phyloP scores from a whole-genome alignment of 2,113 vertebrate genomes.

The Cheilinus undulatus region DNA sequence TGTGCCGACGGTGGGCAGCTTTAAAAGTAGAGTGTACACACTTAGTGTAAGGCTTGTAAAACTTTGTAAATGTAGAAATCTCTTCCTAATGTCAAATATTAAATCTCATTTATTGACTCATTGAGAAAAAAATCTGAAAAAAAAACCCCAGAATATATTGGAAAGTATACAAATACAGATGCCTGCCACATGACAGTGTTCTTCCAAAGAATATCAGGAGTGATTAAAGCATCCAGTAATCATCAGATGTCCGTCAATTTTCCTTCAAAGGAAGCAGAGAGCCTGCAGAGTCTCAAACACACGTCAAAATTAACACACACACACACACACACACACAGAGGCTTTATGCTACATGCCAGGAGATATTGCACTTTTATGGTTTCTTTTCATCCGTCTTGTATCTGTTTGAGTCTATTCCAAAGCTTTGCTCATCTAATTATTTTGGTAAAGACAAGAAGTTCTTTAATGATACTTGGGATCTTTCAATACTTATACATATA shows the following conservation, averaged over 20 bases:
- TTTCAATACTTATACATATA: no score
- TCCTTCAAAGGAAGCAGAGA: conserved; percentile 22
- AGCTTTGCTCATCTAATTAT: conserved; percentile 31
- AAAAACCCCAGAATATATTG: background rate
- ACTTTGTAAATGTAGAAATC: conserved; percentile 23
- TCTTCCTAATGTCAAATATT: conserved; percentile 4
- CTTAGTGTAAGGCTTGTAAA: conserved; percentile 35
- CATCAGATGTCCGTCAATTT: conserved; percentile 1
- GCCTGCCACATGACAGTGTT: background rate
- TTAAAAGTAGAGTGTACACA: conserved; percentile 20
- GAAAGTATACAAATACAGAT: background rate
- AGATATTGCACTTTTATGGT: conserved; percentile 17
- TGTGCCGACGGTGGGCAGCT: conserved; percentile 3
- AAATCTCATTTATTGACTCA: conserved; percentile 17
- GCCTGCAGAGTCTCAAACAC: conserved; percentile 25
- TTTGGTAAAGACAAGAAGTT: conserved; percentile 15
- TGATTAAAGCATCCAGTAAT: conserved; percentile 10
- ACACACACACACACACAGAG: background rate
- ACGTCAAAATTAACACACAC: conserved; percentile 5
- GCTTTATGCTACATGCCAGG: background rate
- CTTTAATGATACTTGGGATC: no score
- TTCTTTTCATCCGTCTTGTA: conserved; percentile 21
- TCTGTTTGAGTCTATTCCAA: conserved; percentile 1
- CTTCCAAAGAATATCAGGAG: background rate
- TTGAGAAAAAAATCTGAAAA: background rate